Conservation (phyloP, 2,888 invertebrate genomes). For the Creontiades dilutus region DNA sequence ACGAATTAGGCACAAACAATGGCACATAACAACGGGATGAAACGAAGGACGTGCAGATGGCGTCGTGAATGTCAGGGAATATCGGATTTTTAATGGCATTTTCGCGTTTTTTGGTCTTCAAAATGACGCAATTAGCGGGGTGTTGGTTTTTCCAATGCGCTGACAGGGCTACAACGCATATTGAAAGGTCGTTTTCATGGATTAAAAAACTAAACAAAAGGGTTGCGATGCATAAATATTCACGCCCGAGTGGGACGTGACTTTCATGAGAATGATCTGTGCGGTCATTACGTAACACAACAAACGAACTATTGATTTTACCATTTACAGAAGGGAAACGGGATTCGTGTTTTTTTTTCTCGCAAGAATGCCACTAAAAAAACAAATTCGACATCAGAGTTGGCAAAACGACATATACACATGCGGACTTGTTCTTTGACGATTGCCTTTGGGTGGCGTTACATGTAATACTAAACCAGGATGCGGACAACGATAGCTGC, state of each 20-base stretch:
- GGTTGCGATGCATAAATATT: too few relatives aligned
- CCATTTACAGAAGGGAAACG: not conserved
- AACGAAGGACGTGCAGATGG: not conserved
- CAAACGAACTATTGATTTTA: conserved; percentile 2
- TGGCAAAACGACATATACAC: too few relatives aligned
- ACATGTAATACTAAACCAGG: too few relatives aligned
- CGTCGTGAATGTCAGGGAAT: not conserved
- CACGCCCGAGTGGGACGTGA: not conserved
- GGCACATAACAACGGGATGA: not conserved
- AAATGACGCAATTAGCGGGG: not conserved
- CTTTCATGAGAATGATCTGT: not conserved
- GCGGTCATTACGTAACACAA: not conserved
- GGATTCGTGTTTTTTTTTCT: not conserved
- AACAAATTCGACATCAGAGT: too few relatives aligned
- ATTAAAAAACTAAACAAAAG: too few relatives aligned
- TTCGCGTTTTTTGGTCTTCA: not conserved
- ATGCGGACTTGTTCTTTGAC: too few relatives aligned
- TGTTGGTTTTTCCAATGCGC: too few relatives aligned
- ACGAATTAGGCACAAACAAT: not conserved
- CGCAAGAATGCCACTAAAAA: not conserved
- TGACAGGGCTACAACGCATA: not conserved
- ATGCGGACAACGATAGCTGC: not conserved
- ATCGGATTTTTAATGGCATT: not conserved
- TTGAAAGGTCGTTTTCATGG: not conserved
- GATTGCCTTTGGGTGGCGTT: too few relatives aligned